Percentiles rank a stretch among this genome's conserved stretches.
phyloP scores from a whole-genome alignment of 2,113 vertebrate species.

The Myrmophylax atrothorax region DNA sequence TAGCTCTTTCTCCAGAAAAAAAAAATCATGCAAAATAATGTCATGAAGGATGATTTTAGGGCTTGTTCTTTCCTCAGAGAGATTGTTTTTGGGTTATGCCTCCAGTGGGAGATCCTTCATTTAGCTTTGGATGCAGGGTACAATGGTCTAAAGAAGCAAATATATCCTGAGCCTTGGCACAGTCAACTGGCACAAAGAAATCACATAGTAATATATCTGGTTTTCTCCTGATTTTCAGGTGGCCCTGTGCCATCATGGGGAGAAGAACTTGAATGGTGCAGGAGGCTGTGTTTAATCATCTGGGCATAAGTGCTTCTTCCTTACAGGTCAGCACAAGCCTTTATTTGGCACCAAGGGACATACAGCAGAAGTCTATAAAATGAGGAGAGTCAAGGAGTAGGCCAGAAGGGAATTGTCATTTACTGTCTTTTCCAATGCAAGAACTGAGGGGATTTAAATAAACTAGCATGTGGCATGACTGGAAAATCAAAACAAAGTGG shows the following conservation, averaged over 20 bases:
- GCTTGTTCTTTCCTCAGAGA: not conserved
- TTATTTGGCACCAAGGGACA: not conserved
- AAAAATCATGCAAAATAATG: not conserved
- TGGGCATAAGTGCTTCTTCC: not conserved
- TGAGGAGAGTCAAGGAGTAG: not conserved
- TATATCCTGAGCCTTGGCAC: not conserved
- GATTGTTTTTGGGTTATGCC: not conserved
- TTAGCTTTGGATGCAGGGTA: not conserved
- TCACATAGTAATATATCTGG: rapidly evolving
- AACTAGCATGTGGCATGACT: not conserved
- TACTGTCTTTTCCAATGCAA: not conserved
- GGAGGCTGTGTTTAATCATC: not conserved
- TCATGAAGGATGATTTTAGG: not conserved
- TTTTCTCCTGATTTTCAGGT: not conserved
- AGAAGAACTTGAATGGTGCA: rapidly evolving
- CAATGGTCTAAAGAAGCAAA: not conserved
- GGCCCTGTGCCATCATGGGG: not conserved
- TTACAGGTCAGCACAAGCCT: not conserved
- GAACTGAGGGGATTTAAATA: not conserved
- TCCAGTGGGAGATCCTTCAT: not conserved
- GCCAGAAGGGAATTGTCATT: not conserved
- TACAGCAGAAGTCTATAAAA: not conserved
- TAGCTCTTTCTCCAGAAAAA: not conserved
- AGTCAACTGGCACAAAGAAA: not conserved
- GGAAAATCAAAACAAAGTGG: not conserved